phyloP scores from a whole-genome alignment of 2,797 vertebrate genomes.

The Poeciliopsis turneri region DNA sequence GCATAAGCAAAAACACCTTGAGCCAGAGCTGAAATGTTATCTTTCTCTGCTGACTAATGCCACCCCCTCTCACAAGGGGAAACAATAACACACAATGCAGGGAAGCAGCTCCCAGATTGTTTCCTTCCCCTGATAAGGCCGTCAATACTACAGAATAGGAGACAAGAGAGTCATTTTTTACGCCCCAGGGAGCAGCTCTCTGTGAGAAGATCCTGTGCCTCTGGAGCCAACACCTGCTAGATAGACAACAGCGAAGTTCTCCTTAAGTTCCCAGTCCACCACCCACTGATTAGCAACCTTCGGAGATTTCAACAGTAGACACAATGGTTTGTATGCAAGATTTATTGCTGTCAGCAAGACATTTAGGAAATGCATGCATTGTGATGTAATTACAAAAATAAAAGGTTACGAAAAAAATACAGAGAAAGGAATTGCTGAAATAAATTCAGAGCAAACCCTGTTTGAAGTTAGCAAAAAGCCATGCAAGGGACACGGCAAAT shows the following conservation, averaged over 20 bases:
- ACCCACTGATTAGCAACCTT: conserved; percentile 54
- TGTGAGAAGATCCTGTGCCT: conserved; percentile 82
- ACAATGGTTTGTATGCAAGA: conserved; percentile 50
- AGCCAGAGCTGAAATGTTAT: conserved; percentile 32
- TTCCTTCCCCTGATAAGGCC: conserved; percentile 81
- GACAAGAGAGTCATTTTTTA: conserved; percentile 68
- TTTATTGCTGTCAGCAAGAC: conserved; percentile 46
- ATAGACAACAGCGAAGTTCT: conserved; percentile 46
- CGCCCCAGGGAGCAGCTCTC: conserved; percentile 56
- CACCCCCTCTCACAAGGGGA: conserved; percentile 57
- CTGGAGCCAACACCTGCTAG: conserved; percentile 57
- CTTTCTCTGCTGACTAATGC: conserved; percentile 57
- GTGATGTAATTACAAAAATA: conserved; percentile 29
- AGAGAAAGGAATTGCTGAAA: neutral
- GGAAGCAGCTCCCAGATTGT: conserved; percentile 81
- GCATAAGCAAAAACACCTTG: conserved; percentile 34
- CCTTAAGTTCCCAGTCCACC: conserved; percentile 48
- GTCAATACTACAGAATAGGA: conserved; percentile 63
- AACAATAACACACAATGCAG: conserved; percentile 79
- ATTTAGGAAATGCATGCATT: conserved; percentile 52
- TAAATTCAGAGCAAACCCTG: neutral
- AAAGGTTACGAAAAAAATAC: no score
- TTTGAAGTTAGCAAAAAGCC: neutral
- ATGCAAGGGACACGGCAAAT: neutral
- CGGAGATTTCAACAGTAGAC: conserved; percentile 43